Conservation (phyloP, 2,888 invertebrate species). For the Amphipoea lucens region DNA sequence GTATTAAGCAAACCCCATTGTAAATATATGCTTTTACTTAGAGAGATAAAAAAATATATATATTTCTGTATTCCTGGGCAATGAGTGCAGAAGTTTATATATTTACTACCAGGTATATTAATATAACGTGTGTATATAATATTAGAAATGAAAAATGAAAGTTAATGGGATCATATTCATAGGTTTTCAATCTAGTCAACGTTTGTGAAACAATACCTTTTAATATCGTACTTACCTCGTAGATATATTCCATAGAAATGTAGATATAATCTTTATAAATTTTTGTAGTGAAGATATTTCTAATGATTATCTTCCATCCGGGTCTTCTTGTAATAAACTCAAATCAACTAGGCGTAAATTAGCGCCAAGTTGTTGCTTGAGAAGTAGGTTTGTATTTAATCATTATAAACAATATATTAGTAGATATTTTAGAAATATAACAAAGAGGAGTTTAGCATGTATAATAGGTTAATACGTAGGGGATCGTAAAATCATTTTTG, state of each 20-base stretch:
- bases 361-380: conserved; percentile 32
- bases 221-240: conserved; percentile 23
- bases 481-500: neutral
- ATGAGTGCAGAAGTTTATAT: conserved; percentile 83
- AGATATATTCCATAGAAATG: conserved; percentile 22
- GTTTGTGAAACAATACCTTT: conserved; percentile 33
- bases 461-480: neutral
- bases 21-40: conserved; percentile 63
- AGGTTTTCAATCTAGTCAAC: conserved; percentile 53
- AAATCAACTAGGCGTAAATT: conserved; percentile 3
- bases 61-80: conserved; percentile 87
- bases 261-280: conserved; percentile 31
- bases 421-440: conserved; percentile 2
- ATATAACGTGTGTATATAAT: conserved; percentile 49
- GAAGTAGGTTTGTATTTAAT: conserved; percentile 27
- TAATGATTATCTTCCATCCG: conserved; percentile 16
- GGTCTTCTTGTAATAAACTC: conserved; percentile 4
- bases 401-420: neutral
- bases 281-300: neutral
- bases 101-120: conserved; percentile 24
- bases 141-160: conserved; percentile 50
- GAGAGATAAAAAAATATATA: conserved; percentile 57
- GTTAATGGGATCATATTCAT: conserved; percentile 66
- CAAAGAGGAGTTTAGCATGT: conserved; percentile 5
- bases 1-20: conserved; percentile 74